A percentile compares a stretch with the other conserved stretches of the same genome.
Evolutionary conservation across 2,888 invertebrate species (phyloP).

Genomic region (Clusia tigrina): DNA sequence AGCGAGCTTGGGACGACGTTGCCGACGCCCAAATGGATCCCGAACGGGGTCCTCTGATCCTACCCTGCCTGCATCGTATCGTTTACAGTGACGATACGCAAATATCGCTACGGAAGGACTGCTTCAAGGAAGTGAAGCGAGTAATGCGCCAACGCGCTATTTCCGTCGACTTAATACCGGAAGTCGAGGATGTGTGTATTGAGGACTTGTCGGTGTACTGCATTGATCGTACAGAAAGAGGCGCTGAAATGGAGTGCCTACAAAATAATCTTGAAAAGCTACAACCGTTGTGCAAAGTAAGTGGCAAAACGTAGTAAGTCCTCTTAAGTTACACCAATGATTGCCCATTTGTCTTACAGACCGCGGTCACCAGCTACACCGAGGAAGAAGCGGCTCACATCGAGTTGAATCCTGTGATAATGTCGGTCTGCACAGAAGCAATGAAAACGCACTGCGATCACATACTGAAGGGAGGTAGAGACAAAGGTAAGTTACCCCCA

Average conservation of each 20-base stretch:
- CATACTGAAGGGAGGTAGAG: conserved; percentile 73
- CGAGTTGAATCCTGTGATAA: conserved; percentile 88
- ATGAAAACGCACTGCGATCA: conserved; percentile 80
- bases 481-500: conserved; percentile 69
- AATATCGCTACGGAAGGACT: conserved; percentile 68
- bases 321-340: neutral
- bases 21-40: conserved; percentile 72
- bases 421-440: conserved; percentile 80
- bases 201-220: conserved; percentile 85
- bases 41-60: conserved; percentile 81
- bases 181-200: conserved; percentile 90
- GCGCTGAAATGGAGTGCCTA: conserved; percentile 91
- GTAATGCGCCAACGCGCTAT: conserved; percentile 93
- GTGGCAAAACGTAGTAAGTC: conserved; percentile 7
- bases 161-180: conserved; percentile 91
- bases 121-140: conserved; percentile 78
- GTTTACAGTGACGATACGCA: conserved; percentile 67
- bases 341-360: conserved; percentile 27
- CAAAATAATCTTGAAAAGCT: conserved; percentile 83
- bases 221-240: conserved; percentile 83
- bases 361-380: conserved; percentile 82
- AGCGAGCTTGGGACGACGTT: conserved; percentile 76
- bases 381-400: conserved; percentile 88
- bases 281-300: conserved; percentile 73
- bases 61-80: conserved; percentile 89